These are phyloP conservation scores for Panagrolaimus sp. DNA, from an alignment of 1,140 invertebrate genomes.

Conservation along the genomic window DNA sequence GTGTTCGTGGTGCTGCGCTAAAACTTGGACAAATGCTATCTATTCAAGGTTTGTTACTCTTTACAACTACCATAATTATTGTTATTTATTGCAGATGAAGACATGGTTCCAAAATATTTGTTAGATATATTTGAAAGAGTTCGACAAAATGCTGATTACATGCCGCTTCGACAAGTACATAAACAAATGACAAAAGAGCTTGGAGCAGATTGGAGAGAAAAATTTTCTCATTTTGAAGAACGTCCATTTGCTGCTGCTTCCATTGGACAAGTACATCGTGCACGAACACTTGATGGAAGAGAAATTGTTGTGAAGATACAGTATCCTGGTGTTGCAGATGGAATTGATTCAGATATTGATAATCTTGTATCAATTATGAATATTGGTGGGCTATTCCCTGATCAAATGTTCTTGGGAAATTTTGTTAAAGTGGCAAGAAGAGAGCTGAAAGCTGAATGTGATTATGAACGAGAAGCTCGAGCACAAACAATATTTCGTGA, in stretches of 20 bases:
- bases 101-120: slow-evolving; percentile 80
- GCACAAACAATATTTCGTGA: slow-evolving; percentile 76
- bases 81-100: slow-evolving; percentile 68
- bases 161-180: slow-evolving; percentile 91
- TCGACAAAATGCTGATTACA: slow-evolving; percentile 94
- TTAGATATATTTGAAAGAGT: slow-evolving; percentile 92
- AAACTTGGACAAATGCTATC: slow-evolving; percentile 97
- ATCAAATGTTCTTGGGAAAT: slow-evolving; percentile 89
- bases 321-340: slow-evolving; percentile 92
- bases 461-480: slow-evolving; percentile 85
- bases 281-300: slow-evolving; percentile 42
- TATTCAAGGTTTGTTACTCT: slow-evolving; percentile 69
- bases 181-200: slow-evolving; percentile 74
- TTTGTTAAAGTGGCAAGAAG: slow-evolving; percentile 82
- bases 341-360: slow-evolving; percentile 96
- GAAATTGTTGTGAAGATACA: slow-evolving; percentile 59
- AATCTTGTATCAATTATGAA: slow-evolving; percentile 87
- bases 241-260: slow-evolving; percentile 98
- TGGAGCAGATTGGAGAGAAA: slow-evolving; percentile 74
- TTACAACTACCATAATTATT: slow-evolving; percentile 16
- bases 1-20: slow-evolving; percentile 90
- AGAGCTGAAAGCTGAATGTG: slow-evolving; percentile 91
- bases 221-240: slow-evolving; percentile 74
- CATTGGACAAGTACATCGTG: slow-evolving; percentile 69
- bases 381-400: slow-evolving; percentile 78